These are phyloP conservation scores for Fistularia commersonii DNA, from an alignment of 2,797 vertebrate genomes.

Conservation along the genomic window DNA sequence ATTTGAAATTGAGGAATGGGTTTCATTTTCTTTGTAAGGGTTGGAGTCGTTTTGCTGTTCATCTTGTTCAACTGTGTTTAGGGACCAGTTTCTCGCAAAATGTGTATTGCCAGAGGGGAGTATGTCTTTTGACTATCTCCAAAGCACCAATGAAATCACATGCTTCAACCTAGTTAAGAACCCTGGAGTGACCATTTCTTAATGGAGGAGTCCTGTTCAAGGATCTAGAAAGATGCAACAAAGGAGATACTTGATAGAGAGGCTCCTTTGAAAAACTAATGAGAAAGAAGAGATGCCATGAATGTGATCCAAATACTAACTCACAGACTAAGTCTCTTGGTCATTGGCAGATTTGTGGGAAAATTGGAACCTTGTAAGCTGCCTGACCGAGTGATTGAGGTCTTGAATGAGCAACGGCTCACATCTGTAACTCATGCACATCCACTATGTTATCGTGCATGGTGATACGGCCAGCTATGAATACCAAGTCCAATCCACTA, in stretches of 20 bases:
- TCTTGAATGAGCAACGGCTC: constrained; percentile 33
- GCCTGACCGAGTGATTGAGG: constrained; percentile 18
- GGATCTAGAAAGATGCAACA: constrained; percentile 47
- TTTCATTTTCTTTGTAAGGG: constrained; percentile 1
- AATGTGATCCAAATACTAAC: constrained; percentile 58
- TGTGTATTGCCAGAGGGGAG: not conserved
- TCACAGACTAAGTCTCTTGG: constrained; percentile 19
- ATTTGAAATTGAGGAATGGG: too few relatives aligned
- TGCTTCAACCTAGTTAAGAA: constrained; percentile 56
- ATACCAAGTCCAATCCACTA: constrained; percentile 45
- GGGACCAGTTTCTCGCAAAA: not conserved
- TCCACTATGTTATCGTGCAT: constrained; percentile 36
- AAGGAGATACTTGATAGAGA: constrained; percentile 52
- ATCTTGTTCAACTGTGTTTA: constrained; percentile 33
- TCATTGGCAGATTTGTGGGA: constrained; percentile 27
- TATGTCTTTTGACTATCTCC: constrained; percentile 51
- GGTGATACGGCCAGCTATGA: constrained; percentile 29
- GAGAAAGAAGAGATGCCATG: constrained; percentile 37
- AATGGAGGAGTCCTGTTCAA: constrained; percentile 57
- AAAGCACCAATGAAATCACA: constrained; percentile 51
- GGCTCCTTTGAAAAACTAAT: constrained; percentile 53
- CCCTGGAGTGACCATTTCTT: constrained; percentile 49
- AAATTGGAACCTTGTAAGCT: constrained; percentile 51
- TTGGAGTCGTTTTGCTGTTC: constrained; percentile 12
- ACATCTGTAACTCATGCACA: constrained; percentile 46